Evolutionary conservation across 2,113 vertebrate genomes (phyloP).

Genomic region (Gopherus flavomarginatus): DNA sequence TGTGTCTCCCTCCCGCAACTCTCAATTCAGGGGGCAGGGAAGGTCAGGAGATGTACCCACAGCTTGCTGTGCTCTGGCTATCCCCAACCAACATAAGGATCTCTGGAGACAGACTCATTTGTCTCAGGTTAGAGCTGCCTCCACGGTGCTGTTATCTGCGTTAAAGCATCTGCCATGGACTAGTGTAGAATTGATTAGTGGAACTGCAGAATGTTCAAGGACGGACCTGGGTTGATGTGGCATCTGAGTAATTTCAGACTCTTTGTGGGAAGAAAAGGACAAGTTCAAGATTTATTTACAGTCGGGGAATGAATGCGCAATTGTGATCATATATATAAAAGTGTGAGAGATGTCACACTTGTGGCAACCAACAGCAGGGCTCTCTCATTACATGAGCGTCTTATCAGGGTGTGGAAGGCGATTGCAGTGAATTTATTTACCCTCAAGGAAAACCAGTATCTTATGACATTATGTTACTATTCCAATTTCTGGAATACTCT

Average conservation of each 20-base stretch:
- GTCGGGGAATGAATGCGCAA: not conserved
- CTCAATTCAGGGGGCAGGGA: not conserved
- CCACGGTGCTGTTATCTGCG: not conserved
- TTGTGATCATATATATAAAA: too few species aligned
- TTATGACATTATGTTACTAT: not conserved
- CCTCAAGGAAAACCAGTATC: not conserved
- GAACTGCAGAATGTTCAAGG: not conserved
- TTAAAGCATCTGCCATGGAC: not conserved
- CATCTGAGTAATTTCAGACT: not conserved
- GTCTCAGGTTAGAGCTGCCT: not conserved
- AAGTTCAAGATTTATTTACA: not conserved
- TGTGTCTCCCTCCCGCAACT: too few species aligned
- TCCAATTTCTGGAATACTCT: not conserved
- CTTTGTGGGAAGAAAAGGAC: not conserved
- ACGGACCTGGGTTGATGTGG: not conserved
- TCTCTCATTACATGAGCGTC: not conserved
- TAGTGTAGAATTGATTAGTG: not conserved
- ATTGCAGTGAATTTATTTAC: not conserved
- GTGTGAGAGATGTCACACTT: too few species aligned
- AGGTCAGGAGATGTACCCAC: too few species aligned
- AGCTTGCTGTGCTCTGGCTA: not conserved
- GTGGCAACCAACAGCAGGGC: too few species aligned
- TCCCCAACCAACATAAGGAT: not conserved
- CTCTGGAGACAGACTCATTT: not conserved
- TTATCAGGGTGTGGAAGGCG: too few species aligned